Evolutionary conservation across 2,113 vertebrate species (phyloP).

Genomic region (Solenodon paradoxus): DNA sequence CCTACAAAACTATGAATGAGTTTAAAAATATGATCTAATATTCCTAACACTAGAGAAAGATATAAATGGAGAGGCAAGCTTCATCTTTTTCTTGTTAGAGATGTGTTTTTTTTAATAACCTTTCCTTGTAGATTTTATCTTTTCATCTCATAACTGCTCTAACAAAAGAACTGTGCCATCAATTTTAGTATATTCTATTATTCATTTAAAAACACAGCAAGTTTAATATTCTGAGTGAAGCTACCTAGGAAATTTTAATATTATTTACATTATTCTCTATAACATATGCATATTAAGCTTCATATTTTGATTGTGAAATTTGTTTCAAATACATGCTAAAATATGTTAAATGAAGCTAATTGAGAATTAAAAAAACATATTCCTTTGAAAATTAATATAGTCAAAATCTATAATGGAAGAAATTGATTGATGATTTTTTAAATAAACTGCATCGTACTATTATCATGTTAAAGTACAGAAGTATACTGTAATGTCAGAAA

Average conservation of each 20-base stretch:
- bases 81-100: constrained; percentile 74
- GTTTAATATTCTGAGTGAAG: constrained; percentile 60
- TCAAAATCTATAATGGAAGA: neutral
- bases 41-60: constrained; percentile 74
- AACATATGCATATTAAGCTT: neutral
- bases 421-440: neutral
- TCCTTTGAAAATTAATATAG: neutral
- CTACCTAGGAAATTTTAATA: neutral
- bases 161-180: constrained; percentile 76
- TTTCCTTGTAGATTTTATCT: constrained; percentile 80
- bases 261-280: constrained; percentile 36
- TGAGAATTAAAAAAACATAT: neutral
- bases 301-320: neutral
- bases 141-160: constrained; percentile 78
- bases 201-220: constrained; percentile 71
- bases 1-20: constrained; percentile 65
- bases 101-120: constrained; percentile 72
- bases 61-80: constrained; percentile 71
- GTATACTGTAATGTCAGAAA: neutral
- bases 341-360: neutral
- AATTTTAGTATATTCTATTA: constrained; percentile 78
- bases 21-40: constrained; percentile 80
- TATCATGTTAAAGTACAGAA: neutral
- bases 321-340: neutral
- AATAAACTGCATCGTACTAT: neutral